A percentile compares a stretch with the other conserved stretches of the same genome.
Evolutionary conservation across 2,113 vertebrate genomes (phyloP).

Genomic region (Polypterus bichir): DNA sequence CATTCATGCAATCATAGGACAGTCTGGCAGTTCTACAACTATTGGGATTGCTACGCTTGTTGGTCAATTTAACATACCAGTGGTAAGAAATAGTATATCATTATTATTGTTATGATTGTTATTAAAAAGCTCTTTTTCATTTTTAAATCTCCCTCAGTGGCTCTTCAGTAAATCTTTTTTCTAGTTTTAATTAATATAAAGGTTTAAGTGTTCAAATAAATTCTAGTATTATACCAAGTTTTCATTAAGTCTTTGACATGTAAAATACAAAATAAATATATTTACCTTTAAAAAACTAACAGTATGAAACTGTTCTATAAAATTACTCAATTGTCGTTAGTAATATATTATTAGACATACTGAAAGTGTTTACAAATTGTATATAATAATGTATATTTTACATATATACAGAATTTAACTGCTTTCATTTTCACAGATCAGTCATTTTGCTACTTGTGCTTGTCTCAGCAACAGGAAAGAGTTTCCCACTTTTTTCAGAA

Average conservation of each 20-base stretch:
- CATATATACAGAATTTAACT: neutral
- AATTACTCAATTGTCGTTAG: neutral
- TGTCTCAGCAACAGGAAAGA: constrained; percentile 50
- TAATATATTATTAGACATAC: neutral
- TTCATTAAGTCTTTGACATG: too few relatives aligned
- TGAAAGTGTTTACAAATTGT: neutral
- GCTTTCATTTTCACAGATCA: constrained; percentile 14
- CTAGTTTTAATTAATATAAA: too few relatives aligned
- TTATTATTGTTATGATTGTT: neutral
- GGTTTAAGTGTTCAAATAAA: too few relatives aligned
- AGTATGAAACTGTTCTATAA: too few relatives aligned
- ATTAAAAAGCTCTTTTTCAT: neutral
- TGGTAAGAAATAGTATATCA: constrained; percentile 35
- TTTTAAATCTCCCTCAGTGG: neutral
- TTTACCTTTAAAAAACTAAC: too few relatives aligned
- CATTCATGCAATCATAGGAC: constrained; percentile 49
- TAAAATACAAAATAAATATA: too few relatives aligned
- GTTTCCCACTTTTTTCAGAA: constrained; percentile 52
- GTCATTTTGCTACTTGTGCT: constrained; percentile 55
- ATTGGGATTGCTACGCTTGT: constrained; percentile 49
- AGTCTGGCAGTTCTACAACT: constrained; percentile 51
- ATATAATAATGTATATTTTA: neutral
- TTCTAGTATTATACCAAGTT: too few relatives aligned
- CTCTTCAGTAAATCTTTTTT: neutral
- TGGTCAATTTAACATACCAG: constrained; percentile 50